These are phyloP conservation scores for Enteromius anoplus DNA, from an alignment of 2,797 vertebrate genomes.

Conservation along the genomic window DNA sequence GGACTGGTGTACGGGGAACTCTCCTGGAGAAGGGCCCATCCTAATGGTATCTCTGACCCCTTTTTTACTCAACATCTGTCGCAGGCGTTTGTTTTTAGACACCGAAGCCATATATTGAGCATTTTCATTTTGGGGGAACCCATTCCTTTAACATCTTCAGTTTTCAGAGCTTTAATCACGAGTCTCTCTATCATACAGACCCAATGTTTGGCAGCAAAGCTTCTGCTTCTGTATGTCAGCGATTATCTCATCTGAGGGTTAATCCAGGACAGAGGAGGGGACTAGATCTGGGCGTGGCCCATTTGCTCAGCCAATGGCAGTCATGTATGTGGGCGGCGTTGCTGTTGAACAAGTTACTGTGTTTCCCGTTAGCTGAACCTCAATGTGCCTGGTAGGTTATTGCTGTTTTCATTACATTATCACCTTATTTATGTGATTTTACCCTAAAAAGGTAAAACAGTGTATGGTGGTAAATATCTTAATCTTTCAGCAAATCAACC, in stretches of 20 bases:
- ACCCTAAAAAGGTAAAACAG: not conserved
- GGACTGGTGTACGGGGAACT: conserved; percentile 85
- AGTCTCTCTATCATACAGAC: conserved; percentile 54
- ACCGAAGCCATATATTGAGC: not conserved
- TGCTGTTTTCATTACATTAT: not conserved
- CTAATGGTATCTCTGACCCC: conserved; percentile 39
- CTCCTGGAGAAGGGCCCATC: conserved; percentile 58
- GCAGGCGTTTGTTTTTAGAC: not conserved
- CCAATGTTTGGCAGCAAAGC: conserved; percentile 62
- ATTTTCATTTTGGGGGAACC: too few relatives aligned
- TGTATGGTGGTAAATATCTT: too few relatives aligned
- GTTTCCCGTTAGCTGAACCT: conserved; percentile 82
- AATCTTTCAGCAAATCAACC: too few relatives aligned
- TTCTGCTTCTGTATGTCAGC: conserved; percentile 59
- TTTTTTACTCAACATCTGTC: not conserved
- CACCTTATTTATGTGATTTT: not conserved
- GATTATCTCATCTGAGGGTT: conserved; percentile 66
- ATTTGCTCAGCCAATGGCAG: conserved; percentile 93
- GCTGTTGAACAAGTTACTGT: conserved; percentile 88
- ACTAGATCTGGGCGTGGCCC: conserved; percentile 81
- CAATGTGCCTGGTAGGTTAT: conserved; percentile 81
- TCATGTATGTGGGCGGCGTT: conserved; percentile 88
- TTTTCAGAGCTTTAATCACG: not conserved
- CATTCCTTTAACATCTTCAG: not conserved
- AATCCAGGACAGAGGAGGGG: conserved; percentile 65